These are phyloP conservation scores for Teleiodes luculella DNA, from an alignment of 2,888 invertebrate genomes.

Conservation along the genomic window DNA sequence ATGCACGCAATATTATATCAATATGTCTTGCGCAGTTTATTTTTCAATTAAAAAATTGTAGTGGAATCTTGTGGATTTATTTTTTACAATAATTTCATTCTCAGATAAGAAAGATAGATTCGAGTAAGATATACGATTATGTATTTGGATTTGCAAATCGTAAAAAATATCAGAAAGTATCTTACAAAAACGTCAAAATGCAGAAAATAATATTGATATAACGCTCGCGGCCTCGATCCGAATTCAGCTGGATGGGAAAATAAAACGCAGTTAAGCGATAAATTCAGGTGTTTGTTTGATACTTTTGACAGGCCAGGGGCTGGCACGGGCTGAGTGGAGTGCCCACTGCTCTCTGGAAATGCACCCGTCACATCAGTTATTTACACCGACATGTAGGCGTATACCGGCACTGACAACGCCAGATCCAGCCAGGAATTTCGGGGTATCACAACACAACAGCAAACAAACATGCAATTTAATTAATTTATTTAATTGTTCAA, in stretches of 20 bases:
- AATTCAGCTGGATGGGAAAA: slow-evolving; percentile 2
- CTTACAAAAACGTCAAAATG: too few species aligned
- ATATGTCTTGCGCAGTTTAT: too few species aligned
- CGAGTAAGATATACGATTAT: too few species aligned
- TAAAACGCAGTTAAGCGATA: not conserved
- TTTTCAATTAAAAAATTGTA: too few species aligned
- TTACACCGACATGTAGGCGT: slow-evolving; percentile 21
- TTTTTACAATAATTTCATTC: too few species aligned
- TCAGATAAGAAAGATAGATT: too few species aligned
- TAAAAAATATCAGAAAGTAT: too few species aligned
- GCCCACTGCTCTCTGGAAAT: slow-evolving; percentile 19
- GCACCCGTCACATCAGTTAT: slow-evolving; percentile 36
- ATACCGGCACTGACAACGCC: not conserved
- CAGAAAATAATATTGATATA: too few species aligned
- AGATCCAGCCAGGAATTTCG: not conserved
- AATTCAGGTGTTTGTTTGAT: slow-evolving; percentile 22
- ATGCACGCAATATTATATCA: too few species aligned
- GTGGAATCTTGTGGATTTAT: too few species aligned
- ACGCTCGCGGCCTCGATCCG: not conserved
- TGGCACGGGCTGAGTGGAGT: not conserved
- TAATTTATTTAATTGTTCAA: not conserved
- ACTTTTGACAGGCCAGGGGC: slow-evolving; percentile 22
- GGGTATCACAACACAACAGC: slow-evolving; percentile 11
- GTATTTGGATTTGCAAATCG: too few species aligned
- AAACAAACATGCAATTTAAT: slow-evolving; percentile 18